A percentile compares a stretch with the other conserved stretches of the same genome.
Evolutionary conservation across 2,888 invertebrate species (phyloP).

Genomic region (Spatulosminthurus flaviceps): DNA sequence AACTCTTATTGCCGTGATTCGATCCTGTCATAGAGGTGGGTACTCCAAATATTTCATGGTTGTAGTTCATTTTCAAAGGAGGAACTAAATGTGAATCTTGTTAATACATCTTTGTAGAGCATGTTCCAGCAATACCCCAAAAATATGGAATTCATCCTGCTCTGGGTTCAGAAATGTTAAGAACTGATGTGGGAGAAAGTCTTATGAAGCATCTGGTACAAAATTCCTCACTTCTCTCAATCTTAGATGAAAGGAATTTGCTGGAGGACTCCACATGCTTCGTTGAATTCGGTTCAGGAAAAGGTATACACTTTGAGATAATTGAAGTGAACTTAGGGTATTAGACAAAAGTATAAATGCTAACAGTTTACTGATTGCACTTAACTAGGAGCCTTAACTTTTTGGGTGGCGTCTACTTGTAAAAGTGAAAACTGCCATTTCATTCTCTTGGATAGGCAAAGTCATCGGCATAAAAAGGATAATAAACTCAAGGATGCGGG

Average conservation of each 20-base stretch:
- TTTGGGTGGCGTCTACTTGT: constrained; percentile 76
- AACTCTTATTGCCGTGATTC: constrained; percentile 55
- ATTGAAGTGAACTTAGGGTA: too few relatives aligned
- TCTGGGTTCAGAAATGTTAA: constrained; percentile 65
- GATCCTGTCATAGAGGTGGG: constrained; percentile 59
- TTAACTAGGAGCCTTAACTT: constrained; percentile 77
- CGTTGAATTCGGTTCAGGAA: constrained; percentile 91
- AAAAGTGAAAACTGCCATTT: constrained; percentile 70
- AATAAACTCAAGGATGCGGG: constrained; percentile 69
- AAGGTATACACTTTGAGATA: constrained; percentile 70
- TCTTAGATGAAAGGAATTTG: constrained; percentile 73
- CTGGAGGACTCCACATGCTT: constrained; percentile 75
- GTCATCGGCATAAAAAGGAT: constrained; percentile 83
- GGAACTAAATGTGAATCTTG: not conserved
- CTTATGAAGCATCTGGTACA: constrained; percentile 78
- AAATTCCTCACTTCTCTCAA: constrained; percentile 78
- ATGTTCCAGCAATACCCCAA: constrained; percentile 60
- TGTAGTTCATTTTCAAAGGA: not conserved
- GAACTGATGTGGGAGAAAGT: constrained; percentile 62
- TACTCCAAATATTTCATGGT: constrained; percentile 6
- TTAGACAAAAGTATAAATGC: not conserved
- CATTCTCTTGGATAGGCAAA: constrained; percentile 80
- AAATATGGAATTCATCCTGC: constrained; percentile 65
- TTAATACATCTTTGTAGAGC: constrained; percentile 25
- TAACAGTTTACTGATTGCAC: not conserved